A percentile compares a stretch with the other conserved stretches of the same genome.
phyloP scores from a whole-genome alignment of 2,797 vertebrate genomes.

The Phalanger gymnotis region DNA sequence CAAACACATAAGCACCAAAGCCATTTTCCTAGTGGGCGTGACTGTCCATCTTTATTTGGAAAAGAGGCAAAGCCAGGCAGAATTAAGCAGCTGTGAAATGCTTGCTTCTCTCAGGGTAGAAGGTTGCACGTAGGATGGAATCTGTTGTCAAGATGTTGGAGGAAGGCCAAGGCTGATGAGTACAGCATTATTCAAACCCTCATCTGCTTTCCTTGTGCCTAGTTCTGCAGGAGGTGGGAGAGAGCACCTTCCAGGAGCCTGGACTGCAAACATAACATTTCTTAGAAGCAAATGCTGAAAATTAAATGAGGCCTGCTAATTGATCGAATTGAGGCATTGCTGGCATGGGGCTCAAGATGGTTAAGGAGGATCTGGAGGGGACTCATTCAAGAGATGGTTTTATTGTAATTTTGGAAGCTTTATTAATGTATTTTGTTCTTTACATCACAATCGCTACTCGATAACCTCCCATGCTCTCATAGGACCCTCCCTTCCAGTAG shows the following conservation, averaged over 20 bases:
- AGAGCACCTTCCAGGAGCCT: not conserved
- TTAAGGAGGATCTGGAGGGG: not conserved
- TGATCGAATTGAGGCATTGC: not conserved
- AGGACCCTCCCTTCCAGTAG: not conserved
- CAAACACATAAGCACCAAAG: slow-evolving; percentile 20
- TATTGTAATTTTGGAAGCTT: not conserved
- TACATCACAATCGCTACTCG: not conserved
- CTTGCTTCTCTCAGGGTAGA: slow-evolving; percentile 3
- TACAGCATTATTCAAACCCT: slow-evolving; percentile 3
- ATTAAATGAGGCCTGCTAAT: not conserved
- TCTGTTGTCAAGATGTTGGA: slow-evolving; percentile 28
- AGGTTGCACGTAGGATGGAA: not conserved
- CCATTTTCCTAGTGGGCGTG: slow-evolving; percentile 3
- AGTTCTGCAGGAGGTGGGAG: not conserved
- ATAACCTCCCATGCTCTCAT: not conserved
- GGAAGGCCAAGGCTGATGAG: slow-evolving; percentile 23
- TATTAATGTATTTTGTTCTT: not conserved
- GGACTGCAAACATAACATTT: not conserved
- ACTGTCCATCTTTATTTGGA: slow-evolving; percentile 31
- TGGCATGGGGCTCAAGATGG: not conserved
- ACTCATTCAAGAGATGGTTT: not conserved
- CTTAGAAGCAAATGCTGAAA: not conserved
- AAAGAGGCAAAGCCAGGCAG: slow-evolving; percentile 19
- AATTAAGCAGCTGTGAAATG: slow-evolving; percentile 36
- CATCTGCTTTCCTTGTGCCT: not conserved